Evolutionary conservation across 2,888 invertebrate species (phyloP), one percentile per base, ranked within the genome.

Genomic region (Papilio gigon): DNA sequence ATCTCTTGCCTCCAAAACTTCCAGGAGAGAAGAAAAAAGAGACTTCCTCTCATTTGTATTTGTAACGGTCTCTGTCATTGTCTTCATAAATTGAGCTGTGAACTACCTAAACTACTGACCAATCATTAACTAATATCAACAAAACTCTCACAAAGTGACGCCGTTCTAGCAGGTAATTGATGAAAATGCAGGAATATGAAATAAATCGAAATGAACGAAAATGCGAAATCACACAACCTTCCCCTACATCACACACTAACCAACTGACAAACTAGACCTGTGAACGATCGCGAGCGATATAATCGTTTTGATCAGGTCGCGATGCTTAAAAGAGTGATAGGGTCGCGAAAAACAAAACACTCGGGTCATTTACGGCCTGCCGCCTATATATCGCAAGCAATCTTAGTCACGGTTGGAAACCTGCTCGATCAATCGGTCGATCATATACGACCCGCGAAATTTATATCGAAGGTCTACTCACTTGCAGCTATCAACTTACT

Each of bases 21-120:
- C 90, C 76, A 92, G 78, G 71, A 89, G 85, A 22, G 90, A 87
- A 44, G 90, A 88, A 83, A 91, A 87, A 72, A 92, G 76, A 63
- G 91, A 88, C 87, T 89, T 90, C 76, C 82, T 82, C 79, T 90
- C 89, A 77, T 79, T 86, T 74, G 85, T 78, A 78, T 84, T 90
- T 76, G 85, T 89, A 90, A 91, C 90, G 90, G 91, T 90, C 88
- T 90, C 91, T 86, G 90, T 88, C 91, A 91, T 91, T 82, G 75
- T 79, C 53, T 30, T 68, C 56, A 65, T 60, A 68, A 66, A 50
- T 56, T 22, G 60, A 69, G 60, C 42, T 62, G 4, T 40, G 14
- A 66, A 65, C 58, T 65, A 60, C 53, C 50, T 9, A 62, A 40
- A 47, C 33, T 60, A 47, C n/a, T 37, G 42, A 17, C 12, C 53